These are phyloP conservation scores for Cryptoblepharus egeriae DNA, from an alignment of 2,797 vertebrate species.

Conservation along the genomic window DNA sequence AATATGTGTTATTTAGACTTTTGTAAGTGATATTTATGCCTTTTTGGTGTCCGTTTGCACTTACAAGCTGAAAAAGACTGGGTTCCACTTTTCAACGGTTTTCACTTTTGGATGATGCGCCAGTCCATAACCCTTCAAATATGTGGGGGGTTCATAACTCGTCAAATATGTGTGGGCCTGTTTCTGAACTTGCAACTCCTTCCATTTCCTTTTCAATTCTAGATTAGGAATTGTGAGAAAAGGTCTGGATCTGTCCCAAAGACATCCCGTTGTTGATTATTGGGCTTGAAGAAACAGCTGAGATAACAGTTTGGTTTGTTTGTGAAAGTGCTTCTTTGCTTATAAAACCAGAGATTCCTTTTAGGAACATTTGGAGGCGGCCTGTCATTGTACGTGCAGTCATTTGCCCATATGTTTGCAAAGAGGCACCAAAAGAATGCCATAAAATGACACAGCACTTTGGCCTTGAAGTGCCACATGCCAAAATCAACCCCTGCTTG, in stretches of 20 bases:
- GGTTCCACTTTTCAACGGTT: too few relatives aligned
- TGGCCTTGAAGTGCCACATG: not conserved
- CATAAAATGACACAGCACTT: conserved; percentile 2
- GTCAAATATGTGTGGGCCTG: too few relatives aligned
- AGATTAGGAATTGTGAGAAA: not conserved
- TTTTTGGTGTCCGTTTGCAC: too few relatives aligned
- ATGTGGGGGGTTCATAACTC: too few relatives aligned
- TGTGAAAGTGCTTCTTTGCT: conserved; percentile 40
- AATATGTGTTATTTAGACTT: too few relatives aligned
- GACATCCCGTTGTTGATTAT: not conserved
- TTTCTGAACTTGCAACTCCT: too few relatives aligned
- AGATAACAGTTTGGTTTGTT: conserved; percentile 14
- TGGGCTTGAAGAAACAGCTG: conserved; percentile 6
- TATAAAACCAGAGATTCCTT: conserved; percentile 15
- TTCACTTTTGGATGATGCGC: too few relatives aligned
- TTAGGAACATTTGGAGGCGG: conserved; percentile 1
- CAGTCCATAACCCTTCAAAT: too few relatives aligned
- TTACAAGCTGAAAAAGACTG: too few relatives aligned
- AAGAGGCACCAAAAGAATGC: not conserved
- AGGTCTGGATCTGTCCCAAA: not conserved
- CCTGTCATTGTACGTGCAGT: not conserved
- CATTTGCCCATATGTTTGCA: not conserved
- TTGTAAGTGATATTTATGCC: too few relatives aligned
- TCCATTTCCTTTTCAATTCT: too few relatives aligned
- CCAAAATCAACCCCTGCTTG: not conserved